phyloP scores from a whole-genome alignment of 1,140 invertebrate genomes.

The Drosophila orosa region DNA sequence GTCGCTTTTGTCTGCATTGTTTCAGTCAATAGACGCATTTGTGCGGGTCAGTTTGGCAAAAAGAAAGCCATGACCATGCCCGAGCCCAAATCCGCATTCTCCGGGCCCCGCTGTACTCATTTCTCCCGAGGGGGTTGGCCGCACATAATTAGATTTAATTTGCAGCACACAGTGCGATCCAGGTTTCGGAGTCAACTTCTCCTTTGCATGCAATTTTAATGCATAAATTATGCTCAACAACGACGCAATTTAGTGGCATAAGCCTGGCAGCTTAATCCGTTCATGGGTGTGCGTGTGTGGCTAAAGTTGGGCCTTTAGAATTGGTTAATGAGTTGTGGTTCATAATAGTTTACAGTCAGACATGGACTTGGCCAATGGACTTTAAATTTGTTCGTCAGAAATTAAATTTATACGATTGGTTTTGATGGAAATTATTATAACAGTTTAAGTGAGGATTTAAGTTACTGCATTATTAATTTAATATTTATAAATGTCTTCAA shows the following conservation, averaged over 20 bases:
- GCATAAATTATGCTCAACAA: constrained; percentile 56
- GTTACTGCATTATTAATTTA: neutral
- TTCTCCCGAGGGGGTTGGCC: constrained; percentile 36
- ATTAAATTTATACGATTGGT: neutral
- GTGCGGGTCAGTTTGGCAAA: constrained; percentile 77
- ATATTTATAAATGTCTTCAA: neutral
- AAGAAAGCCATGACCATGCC: constrained; percentile 48
- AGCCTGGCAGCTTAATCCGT: constrained; percentile 25
- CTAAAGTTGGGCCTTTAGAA: constrained; percentile 23
- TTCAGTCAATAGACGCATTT: constrained; percentile 80
- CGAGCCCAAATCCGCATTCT: constrained; percentile 5
- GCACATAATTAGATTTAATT: constrained; percentile 80
- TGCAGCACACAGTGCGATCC: constrained; percentile 24
- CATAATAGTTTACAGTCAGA: neutral
- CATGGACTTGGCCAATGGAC: neutral
- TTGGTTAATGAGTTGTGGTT: constrained; percentile 37
- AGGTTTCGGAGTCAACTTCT: constrained; percentile 18
- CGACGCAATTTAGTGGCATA: constrained; percentile 47
- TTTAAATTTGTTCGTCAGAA: neutral
- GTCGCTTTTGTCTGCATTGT: constrained; percentile 73
- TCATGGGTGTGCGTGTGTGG: constrained; percentile 9
- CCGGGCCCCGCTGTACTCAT: neutral
- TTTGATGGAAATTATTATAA: neutral
- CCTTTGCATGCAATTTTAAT: constrained; percentile 48
- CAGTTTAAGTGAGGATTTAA: neutral